Evolutionary conservation across 2,797 vertebrate species (phyloP).

Genomic region (Knipowitschia caucasica): DNA sequence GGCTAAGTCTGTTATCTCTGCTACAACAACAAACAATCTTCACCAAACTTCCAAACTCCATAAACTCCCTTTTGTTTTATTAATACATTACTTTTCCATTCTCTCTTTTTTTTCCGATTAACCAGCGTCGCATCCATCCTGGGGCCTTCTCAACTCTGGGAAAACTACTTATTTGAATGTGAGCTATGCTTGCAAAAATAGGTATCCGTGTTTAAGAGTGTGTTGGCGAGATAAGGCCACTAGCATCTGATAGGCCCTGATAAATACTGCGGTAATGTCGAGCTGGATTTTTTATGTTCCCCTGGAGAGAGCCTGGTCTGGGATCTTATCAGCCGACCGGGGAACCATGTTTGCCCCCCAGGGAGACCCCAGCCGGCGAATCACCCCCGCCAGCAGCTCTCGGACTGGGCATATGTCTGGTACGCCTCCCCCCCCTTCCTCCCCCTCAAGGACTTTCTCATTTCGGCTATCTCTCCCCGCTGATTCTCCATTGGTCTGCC

Average conservation of each 20-base stretch:
- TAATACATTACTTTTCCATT: constrained; percentile 10
- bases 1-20: too few species aligned
- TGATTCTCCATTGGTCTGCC: constrained; percentile 23
- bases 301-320: constrained; percentile 53
- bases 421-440: background rate
- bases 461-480: constrained; percentile 35
- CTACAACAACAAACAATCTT: too few species aligned
- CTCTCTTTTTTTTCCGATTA: constrained; percentile 13
- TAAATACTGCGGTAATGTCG: constrained; percentile 74
- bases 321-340: constrained; percentile 73
- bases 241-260: constrained; percentile 74
- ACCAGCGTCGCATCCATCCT: constrained; percentile 24
- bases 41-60: constrained; percentile 3
- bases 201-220: constrained; percentile 73
- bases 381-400: constrained; percentile 40
- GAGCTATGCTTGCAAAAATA: constrained; percentile 68
- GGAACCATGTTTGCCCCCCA: constrained; percentile 61
- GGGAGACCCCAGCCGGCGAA: constrained; percentile 46
- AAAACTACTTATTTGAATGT: constrained; percentile 63
- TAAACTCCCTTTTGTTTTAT: constrained; percentile 11
- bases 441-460: constrained; percentile 23
- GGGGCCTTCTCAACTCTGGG: constrained; percentile 33
- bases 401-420: constrained; percentile 41
- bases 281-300: constrained; percentile 71
- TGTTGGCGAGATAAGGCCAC: constrained; percentile 75